A percentile compares a stretch with the other conserved stretches of the same genome.
phyloP scores from a whole-genome alignment of 2,113 vertebrate genomes.

The Coryphaenoides rupestris region DNA sequence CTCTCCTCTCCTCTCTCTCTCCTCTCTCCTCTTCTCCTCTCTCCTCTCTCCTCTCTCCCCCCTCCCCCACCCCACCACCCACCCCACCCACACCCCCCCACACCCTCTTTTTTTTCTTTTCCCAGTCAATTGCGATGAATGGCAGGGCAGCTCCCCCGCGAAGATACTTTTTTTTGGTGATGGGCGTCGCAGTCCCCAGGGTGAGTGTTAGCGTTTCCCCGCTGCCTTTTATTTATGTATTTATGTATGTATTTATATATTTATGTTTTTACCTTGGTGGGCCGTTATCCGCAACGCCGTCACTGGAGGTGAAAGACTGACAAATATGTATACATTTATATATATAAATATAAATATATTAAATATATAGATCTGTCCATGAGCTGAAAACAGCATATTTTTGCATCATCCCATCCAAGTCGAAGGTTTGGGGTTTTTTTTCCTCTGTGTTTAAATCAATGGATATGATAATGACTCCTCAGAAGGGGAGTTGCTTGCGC shows the following conservation, averaged over 20 bases:
- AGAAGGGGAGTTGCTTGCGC: neutral
- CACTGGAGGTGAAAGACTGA: too few relatives aligned
- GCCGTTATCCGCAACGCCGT: too few relatives aligned
- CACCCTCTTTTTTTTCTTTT: constrained; percentile 11
- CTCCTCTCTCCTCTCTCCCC: constrained; percentile 38
- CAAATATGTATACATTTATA: too few relatives aligned
- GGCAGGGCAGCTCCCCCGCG: constrained; percentile 77
- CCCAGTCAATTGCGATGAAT: constrained; percentile 66
- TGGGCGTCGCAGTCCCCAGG: constrained; percentile 52
- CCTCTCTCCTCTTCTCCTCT: constrained; percentile 73
- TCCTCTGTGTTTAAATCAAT: neutral
- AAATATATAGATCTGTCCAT: too few relatives aligned
- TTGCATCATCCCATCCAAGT: neutral
- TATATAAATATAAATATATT: too few relatives aligned
- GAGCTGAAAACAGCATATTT: neutral
- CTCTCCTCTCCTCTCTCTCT: constrained; percentile 5
- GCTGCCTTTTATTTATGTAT: too few relatives aligned
- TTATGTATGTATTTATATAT: neutral
- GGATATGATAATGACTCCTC: neutral
- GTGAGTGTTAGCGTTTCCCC: constrained; percentile 59
- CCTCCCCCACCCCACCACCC: constrained; percentile 48
- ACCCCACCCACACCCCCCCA: constrained; percentile 47
- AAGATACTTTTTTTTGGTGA: constrained; percentile 76
- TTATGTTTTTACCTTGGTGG: constrained; percentile 60
- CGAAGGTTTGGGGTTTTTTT: neutral